Evolutionary conservation across 2,888 invertebrate species (phyloP).

Genomic region (Cheilosia pagana): DNA sequence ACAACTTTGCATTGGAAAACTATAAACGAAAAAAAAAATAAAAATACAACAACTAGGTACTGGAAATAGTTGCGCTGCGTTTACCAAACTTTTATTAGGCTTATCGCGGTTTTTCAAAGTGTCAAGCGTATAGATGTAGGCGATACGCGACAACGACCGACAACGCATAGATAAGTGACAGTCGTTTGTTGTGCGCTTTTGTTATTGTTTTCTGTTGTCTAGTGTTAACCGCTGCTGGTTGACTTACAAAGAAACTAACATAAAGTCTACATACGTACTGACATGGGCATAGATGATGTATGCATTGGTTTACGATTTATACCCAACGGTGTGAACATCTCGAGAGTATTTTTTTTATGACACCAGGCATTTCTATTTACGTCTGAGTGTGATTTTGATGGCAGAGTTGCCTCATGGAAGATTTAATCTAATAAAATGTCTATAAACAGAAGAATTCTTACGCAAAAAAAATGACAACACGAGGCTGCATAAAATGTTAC

Average conservation of each 20-base stretch:
- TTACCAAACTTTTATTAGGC: slow-evolving; percentile 31
- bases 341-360: not conserved
- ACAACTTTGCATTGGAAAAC: slow-evolving; percentile 50
- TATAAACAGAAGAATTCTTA: slow-evolving; percentile 3
- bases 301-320: too few species aligned
- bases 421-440: not conserved
- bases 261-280: not conserved
- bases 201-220: slow-evolving; percentile 2
- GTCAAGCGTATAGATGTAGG: slow-evolving; percentile 31
- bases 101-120: slow-evolving; percentile 60
- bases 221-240: not conserved
- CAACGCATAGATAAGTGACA: slow-evolving; percentile 19
- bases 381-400: not conserved
- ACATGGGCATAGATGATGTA: not conserved
- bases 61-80: slow-evolving; percentile 29
- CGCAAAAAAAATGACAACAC: slow-evolving; percentile 1
- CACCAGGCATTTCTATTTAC: not conserved
- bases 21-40: slow-evolving; percentile 9
- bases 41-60: not conserved
- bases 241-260: not conserved
- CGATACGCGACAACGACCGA: slow-evolving; percentile 20
- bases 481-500: not conserved
- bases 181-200: slow-evolving; percentile 1
- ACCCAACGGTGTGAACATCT: not conserved
- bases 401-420: not conserved